Evolutionary conservation across 1,140 invertebrate species (phyloP).

Genomic region (Chironomus striatipennis): DNA sequence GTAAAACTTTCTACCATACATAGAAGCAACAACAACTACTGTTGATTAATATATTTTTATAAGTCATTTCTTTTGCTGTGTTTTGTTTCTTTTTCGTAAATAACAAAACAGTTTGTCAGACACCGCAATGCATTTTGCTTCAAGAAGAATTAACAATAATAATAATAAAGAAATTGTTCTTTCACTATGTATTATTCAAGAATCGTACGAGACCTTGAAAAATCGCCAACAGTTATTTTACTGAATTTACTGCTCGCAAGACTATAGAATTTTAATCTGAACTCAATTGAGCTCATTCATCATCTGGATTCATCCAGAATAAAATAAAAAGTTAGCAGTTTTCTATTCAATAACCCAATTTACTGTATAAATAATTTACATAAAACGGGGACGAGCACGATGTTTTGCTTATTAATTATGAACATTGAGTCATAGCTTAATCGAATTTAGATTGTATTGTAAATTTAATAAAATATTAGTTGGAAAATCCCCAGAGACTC

Average conservation of each 20-base stretch:
- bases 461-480: not conserved
- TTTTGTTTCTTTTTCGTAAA: not conserved
- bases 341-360: no score
- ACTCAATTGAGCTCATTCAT: no score
- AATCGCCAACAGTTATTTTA: not conserved
- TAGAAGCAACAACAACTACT: not conserved
- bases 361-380: no score
- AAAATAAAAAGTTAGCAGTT: no score
- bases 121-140: not conserved
- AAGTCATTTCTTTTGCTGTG: not conserved
- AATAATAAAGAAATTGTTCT: not conserved
- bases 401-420: no score
- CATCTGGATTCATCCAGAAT: no score
- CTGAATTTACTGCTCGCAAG: no score
- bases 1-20: constrained; percentile 11
- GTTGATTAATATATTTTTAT: not conserved
- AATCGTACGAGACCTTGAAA: not conserved
- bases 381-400: no score
- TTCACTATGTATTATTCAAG: not conserved
- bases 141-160: no score
- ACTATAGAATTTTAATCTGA: no score
- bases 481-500: not conserved
- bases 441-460: not conserved
- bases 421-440: no score
- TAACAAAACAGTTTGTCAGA: constrained; percentile 3